Evolutionary conservation across 2,113 vertebrate species (phyloP), one percentile per base, ranked within the genome.

Genomic region (Colossoma macropomum): DNA sequence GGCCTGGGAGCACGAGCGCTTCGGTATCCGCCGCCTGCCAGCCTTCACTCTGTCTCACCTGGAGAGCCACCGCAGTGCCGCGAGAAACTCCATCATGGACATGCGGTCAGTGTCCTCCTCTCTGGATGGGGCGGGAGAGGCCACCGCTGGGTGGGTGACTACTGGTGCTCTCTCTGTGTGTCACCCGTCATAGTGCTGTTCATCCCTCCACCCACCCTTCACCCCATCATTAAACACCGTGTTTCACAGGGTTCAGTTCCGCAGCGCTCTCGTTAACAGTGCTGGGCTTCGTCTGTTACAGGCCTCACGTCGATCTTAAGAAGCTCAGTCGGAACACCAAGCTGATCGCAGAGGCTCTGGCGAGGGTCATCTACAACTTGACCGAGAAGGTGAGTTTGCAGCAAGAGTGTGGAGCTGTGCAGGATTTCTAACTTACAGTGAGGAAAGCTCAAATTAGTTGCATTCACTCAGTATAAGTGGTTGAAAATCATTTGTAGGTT

Each of bases 1-100:
- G 92, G 97, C 98, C 0, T 99, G 98, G 98, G 98, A 99, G 83
- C 98, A 99, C 0, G 98, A 99, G 89, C 97, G 98, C 1, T 99
- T 99, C 0, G 98, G 98, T 0, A 98, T 99, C 90, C 97, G 98
- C 25, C 95, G 98, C 9, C 85, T 99, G 83, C 98, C 98, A 0
- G 96, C 98, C 0, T 99, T 99, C 93, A 99, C 98, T 0, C 88
- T 99, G 85, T 99, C 98, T 0, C 98, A 96, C 52, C 93, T 99
- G 89, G 95, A 97, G 82, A 98, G 96, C 78, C 98, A 98, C 89
- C 95, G 97, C 4, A 94, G 94, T n/a, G 95, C 96, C 19, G 93
- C 93, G 62, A 96, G 98, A 79, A 96, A 93, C 94, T 98, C 96
- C 93, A 98, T 99, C 93, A 97, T 99, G 97, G 98, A 99, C 21